phyloP scores from a whole-genome alignment of 2,888 invertebrate species.

The Dinocampus coccinellae region DNA sequence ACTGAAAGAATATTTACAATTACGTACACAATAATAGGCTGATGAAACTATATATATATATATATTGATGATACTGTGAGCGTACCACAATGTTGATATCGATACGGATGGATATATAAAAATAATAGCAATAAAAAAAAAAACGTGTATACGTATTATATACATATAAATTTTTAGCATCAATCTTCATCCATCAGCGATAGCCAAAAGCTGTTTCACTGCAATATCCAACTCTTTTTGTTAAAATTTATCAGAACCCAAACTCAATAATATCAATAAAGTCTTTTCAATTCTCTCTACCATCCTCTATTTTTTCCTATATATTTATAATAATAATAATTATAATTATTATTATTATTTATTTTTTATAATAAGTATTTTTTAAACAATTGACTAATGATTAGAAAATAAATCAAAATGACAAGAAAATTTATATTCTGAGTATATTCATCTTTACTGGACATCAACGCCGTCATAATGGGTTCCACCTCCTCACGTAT shows the following conservation, averaged over 20 bases:
- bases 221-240: constrained; percentile 1
- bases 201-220: constrained; percentile 33
- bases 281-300: too few relatives aligned
- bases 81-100: not conserved
- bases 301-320: not conserved
- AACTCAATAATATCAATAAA: not conserved
- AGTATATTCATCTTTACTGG: constrained; percentile 13
- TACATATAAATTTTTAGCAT: constrained; percentile 46
- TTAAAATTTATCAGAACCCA: constrained; percentile 3
- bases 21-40: constrained; percentile 33
- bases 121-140: not conserved
- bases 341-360: too few relatives aligned
- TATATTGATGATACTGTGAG: too few relatives aligned
- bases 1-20: constrained; percentile 32
- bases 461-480: constrained; percentile 28
- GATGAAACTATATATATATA: not conserved
- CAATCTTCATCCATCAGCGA: constrained; percentile 66
- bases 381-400: constrained; percentile 1
- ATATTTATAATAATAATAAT: too few relatives aligned
- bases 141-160: not conserved
- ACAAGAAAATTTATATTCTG: constrained; percentile 18
- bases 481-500: constrained; percentile 37
- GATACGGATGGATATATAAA: not conserved
- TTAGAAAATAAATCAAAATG: not conserved
- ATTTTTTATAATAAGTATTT: not conserved